These are phyloP conservation scores for Coendou prehensilis DNA, from an alignment of 2,797 vertebrate species.

Conservation along the genomic window DNA sequence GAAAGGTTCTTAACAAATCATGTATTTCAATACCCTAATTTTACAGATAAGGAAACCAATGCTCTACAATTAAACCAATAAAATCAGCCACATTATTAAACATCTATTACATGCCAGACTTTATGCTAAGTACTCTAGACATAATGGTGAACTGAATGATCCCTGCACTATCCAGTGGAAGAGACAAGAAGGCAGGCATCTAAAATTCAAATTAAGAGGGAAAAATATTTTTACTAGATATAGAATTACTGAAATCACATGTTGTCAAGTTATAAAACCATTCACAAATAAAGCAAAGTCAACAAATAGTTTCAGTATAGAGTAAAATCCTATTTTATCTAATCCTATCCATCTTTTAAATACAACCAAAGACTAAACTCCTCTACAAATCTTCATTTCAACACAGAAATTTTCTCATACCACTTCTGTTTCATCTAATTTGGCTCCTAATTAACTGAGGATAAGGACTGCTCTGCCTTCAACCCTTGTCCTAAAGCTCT, in stretches of 20 bases:
- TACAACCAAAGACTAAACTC: constrained; percentile 6
- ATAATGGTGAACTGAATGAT: not conserved
- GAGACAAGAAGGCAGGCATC: not conserved
- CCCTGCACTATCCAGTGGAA: not conserved
- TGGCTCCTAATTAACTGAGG: not conserved
- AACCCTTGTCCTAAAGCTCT: not conserved
- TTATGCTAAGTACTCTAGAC: not conserved
- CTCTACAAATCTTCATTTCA: not conserved
- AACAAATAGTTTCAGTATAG: not conserved
- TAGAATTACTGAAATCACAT: not conserved
- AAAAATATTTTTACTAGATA: not conserved
- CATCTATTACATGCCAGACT: not conserved
- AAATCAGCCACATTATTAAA: not conserved
- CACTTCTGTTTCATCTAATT: not conserved
- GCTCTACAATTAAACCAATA: not conserved
- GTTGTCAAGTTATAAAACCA: not conserved
- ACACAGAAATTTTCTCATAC: not conserved
- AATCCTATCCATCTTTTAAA: not conserved
- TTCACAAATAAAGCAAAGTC: constrained; percentile 24
- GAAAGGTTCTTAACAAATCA: not conserved
- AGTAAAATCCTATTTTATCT: not conserved
- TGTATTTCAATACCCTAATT: not conserved
- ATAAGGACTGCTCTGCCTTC: not conserved
- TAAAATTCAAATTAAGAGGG: not conserved
- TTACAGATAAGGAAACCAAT: not conserved